A percentile compares a stretch with the other conserved stretches of the same genome.
These are phyloP conservation scores for Orbicella faveolata DNA, from an alignment of 64 coral and sea anemone genomes.

Conservation along the genomic window DNA sequence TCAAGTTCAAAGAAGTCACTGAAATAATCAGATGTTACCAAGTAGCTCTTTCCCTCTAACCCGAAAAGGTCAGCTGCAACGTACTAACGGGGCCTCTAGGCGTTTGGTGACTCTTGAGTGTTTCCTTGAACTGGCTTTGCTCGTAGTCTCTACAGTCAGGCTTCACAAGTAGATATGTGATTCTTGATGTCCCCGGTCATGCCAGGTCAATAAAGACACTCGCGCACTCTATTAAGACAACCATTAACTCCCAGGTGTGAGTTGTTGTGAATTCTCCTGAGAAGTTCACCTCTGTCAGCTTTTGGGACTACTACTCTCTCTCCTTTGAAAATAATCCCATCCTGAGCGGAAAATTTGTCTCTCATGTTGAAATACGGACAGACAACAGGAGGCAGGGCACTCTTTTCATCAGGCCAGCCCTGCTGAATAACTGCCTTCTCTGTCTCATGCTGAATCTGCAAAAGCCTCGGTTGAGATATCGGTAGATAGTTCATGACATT, in stretches of 20 bases:
- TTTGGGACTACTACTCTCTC: neutral
- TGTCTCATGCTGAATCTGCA: neutral
- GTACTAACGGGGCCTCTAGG: no score
- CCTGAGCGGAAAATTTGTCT: neutral
- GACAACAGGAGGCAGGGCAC: neutral
- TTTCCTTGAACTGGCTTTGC: neutral
- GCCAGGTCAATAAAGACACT: neutral
- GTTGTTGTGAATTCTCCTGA: neutral
- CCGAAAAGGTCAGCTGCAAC: no score
- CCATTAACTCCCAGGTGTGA: slow-evolving; percentile 3
- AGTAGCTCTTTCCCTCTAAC: no score
- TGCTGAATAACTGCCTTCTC: neutral
- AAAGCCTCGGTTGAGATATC: neutral
- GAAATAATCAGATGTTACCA: no score
- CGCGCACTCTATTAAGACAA: neutral
- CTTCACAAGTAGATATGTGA: neutral
- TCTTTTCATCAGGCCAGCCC: slow-evolving; percentile 1
- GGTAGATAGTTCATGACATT: neutral
- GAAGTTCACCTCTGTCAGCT: neutral
- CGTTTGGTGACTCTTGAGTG: neutral
- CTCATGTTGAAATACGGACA: neutral
- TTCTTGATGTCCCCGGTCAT: neutral
- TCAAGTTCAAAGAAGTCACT: no score
- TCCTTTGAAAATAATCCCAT: slow-evolving; percentile 3
- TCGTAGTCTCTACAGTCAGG: neutral